Conservation (phyloP, 2,797 vertebrate genomes). For the Lagocephalus sceleratus region DNA sequence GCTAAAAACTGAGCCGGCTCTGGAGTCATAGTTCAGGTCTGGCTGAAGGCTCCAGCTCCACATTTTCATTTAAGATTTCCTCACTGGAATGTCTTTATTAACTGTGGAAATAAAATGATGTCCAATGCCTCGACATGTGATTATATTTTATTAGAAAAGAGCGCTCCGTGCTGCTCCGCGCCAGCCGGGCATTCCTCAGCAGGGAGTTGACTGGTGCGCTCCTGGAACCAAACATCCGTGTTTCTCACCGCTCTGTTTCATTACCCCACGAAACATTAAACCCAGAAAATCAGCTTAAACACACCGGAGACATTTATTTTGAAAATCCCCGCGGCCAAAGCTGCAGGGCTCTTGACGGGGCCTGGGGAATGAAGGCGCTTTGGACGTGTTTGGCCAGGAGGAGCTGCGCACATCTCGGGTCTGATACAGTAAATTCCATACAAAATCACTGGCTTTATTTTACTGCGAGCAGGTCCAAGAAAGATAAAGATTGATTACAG, state of each 20-base stretch:
- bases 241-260: constrained; percentile 63
- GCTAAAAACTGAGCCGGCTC: background rate
- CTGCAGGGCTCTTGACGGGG: constrained; percentile 49
- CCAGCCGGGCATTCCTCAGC: constrained; percentile 67
- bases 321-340: constrained; percentile 55
- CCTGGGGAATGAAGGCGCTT: constrained; percentile 56
- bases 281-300: constrained; percentile 66
- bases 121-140: constrained; percentile 49
- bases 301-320: constrained; percentile 65
- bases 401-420: constrained; percentile 53
- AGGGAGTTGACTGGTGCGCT: constrained; percentile 61
- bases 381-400: constrained; percentile 61
- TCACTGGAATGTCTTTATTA: constrained; percentile 57
- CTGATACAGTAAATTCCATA: constrained; percentile 41
- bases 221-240: constrained; percentile 61
- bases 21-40: too few relatives aligned
- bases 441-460: background rate
- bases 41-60: constrained; percentile 5
- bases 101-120: constrained; percentile 60
- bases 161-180: constrained; percentile 39
- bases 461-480: background rate
- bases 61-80: constrained; percentile 47
- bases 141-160: constrained; percentile 61
- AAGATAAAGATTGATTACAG: background rate
- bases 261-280: constrained; percentile 63